A percentile compares a stretch with the other conserved stretches of the same genome.
phyloP scores from a whole-genome alignment of 2,888 invertebrate species.

The Lasioglossum lativentre region DNA sequence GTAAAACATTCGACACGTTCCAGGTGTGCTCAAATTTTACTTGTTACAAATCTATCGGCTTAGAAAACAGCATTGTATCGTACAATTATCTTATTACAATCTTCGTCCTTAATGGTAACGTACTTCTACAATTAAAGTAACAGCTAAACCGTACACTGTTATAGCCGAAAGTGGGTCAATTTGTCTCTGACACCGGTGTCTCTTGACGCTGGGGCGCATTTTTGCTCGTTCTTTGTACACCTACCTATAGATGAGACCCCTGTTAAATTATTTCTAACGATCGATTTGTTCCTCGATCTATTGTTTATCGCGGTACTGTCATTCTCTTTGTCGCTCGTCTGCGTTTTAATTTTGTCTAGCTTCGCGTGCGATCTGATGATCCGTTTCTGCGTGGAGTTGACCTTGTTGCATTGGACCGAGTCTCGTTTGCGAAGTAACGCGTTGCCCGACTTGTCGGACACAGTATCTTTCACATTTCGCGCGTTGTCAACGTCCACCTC shows the following conservation, averaged over 20 bases:
- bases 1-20: neutral
- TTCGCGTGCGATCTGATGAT: neutral
- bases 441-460: neutral
- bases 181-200: slow-evolving; percentile 55
- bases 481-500: slow-evolving; percentile 24
- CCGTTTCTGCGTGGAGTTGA: neutral
- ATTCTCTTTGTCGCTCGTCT: slow-evolving; percentile 61
- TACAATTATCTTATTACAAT: slow-evolving; percentile 55
- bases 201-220: slow-evolving; percentile 20
- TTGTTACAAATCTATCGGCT: slow-evolving; percentile 36
- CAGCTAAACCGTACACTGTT: slow-evolving; percentile 57
- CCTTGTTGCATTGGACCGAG: neutral
- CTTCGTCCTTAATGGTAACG: slow-evolving; percentile 45
- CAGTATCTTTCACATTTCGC: slow-evolving; percentile 9
- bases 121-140: slow-evolving; percentile 52
- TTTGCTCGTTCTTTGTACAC: slow-evolving; percentile 39
- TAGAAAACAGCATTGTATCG: slow-evolving; percentile 52
- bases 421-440: neutral
- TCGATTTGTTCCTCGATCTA: neutral
- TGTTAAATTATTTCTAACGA: slow-evolving; percentile 23
- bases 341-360: slow-evolving; percentile 21
- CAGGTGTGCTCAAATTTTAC: slow-evolving; percentile 49
- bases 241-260: slow-evolving; percentile 35
- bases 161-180: slow-evolving; percentile 74
- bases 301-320: slow-evolving; percentile 25